Evolutionary conservation across 2,888 invertebrate genomes (phyloP), one percentile per base, ranked within the genome.

Genomic region (Eupithecia abbreviata): DNA sequence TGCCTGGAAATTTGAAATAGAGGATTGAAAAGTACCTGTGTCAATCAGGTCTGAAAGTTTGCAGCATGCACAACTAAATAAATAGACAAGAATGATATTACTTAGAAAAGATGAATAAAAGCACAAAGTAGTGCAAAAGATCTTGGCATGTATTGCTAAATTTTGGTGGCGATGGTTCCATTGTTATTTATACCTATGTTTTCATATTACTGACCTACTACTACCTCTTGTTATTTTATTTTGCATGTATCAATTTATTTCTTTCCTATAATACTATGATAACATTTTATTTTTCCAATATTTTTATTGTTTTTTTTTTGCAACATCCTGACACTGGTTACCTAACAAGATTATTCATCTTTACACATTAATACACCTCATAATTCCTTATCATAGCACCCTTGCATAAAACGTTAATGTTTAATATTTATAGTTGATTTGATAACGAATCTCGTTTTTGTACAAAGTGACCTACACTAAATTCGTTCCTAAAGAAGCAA

Each of bases 91-190:
- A 91, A 88, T 90, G 90, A 89, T 87, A 81, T 89, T 85, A 87
- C 86, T 89, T 91, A 92, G 91, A 89, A 81, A 87, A 86, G 87
- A 86, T 81, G 85, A 87, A 83, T 85, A 93, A 94, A 93, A 91
- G 94, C 94, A 95, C 94, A 93, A 81, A 90, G 92, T 92, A 94
- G 94, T 94, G 95, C 94, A 87, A 92, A 92, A 92, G 81, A 88
- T 91, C 86, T 91, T 84, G 89, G 95, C 94, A 95, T 95, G 95
- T 90, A 83, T 90, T 85, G 93, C 93, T 94, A 87, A 90, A 88
- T 90, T 88, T 92, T 90, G 88, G 87, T 93, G 92, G 90, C 91
- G 86, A 79, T 81, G 74, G 49, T 78, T 80, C 72, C 77, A 72
- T 77, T 76, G 73, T 79, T 58, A 74, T 75, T 80, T 78, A 74